Conservation (phyloP, 2,113 vertebrate genomes). For the Thomomys bottae region DNA sequence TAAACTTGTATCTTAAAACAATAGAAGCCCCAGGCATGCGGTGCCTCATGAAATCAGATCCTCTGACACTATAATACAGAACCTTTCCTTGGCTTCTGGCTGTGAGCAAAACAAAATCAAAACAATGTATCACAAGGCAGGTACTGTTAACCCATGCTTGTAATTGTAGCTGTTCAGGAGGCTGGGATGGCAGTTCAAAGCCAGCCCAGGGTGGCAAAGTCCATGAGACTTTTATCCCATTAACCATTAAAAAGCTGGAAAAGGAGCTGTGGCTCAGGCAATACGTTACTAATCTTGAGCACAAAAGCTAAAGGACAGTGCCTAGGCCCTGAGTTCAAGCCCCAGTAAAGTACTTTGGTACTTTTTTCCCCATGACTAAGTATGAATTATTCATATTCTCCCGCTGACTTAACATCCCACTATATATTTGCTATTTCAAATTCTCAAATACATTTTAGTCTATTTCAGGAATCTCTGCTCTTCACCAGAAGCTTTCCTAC, state of each 20-base stretch:
- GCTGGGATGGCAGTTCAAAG: no score
- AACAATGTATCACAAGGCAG: neutral
- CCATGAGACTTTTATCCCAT: no score
- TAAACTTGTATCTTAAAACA: neutral
- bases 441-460: neutral
- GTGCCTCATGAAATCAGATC: neutral
- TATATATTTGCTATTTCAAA: neutral
- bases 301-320: no score
- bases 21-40: no score
- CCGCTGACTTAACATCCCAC: neutral
- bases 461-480: neutral
- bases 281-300: no score
- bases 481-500: constrained; percentile 2
- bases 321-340: no score
- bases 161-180: no score
- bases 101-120: constrained; percentile 25
- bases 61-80: neutral
- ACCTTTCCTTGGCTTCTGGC: constrained; percentile 11
- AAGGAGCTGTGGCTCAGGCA: no score
- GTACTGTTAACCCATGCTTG: no score
- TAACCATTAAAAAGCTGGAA: no score
- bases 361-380: neutral
- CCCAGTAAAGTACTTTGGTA: neutral
- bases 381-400: constrained; percentile 45
- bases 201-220: no score